Evolutionary conservation across 2,113 vertebrate species (phyloP).

Genomic region (Dipodomys spectabilis): DNA sequence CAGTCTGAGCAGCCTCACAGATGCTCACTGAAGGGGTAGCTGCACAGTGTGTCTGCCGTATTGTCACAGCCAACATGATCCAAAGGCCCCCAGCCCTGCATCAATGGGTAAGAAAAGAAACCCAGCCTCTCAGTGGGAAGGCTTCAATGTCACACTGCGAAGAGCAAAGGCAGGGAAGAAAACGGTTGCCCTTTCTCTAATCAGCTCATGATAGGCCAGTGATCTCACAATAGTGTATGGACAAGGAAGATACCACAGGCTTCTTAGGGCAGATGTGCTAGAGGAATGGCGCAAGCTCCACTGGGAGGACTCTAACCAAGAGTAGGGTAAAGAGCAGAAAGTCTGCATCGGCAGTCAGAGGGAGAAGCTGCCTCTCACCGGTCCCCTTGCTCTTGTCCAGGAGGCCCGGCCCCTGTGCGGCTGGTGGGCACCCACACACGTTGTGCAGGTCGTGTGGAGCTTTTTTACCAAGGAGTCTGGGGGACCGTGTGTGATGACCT

Average conservation of each 20-base stretch:
- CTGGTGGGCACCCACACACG: slow-evolving; percentile 1
- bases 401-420: slow-evolving; percentile 30
- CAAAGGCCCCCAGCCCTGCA: background rate
- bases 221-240: background rate
- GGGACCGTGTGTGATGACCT: slow-evolving; percentile 79
- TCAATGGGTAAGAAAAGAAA: background rate
- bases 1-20: background rate
- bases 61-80: background rate
- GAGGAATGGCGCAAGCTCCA: background rate
- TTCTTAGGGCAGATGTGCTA: background rate
- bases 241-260: background rate
- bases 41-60: background rate
- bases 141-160: background rate
- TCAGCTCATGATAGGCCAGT: background rate
- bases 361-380: rapidly evolving
- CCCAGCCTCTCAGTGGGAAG: background rate
- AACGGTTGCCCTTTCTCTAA: background rate
- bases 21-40: background rate
- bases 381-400: background rate
- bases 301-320: no score
- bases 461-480: slow-evolving; percentile 38
- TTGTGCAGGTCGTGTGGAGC: slow-evolving; percentile 48
- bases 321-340: no score
- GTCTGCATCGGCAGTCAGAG: background rate
- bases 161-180: background rate